A percentile compares a stretch with the other conserved stretches of the same genome.
These are phyloP conservation scores for Passerina amoena DNA, from an alignment of 2,113 vertebrate species.

Conservation along the genomic window DNA sequence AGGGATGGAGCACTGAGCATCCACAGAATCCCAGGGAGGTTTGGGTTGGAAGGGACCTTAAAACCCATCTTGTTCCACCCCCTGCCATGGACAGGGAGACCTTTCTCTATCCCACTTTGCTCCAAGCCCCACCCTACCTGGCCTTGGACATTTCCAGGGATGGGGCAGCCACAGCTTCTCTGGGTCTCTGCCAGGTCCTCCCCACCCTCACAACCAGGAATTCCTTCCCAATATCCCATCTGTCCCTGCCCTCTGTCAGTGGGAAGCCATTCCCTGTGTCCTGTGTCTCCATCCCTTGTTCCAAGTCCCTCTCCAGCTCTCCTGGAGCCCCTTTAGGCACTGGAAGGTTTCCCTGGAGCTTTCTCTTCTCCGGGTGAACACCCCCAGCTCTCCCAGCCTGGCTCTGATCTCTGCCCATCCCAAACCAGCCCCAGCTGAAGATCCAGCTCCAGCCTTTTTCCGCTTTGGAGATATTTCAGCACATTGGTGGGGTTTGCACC, in stretches of 20 bases:
- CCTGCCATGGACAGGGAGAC: background rate
- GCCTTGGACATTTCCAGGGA: background rate
- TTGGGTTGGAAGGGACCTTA: background rate
- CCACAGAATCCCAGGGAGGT: background rate
- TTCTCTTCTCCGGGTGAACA: background rate
- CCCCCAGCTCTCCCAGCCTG: background rate
- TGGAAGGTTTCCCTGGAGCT: background rate
- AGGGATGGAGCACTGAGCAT: background rate
- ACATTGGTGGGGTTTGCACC: background rate
- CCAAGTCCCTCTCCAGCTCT: background rate
- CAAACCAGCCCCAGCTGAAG: background rate
- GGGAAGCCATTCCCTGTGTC: background rate
- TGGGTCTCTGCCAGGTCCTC: background rate
- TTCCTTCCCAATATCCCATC: background rate
- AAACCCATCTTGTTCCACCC: background rate
- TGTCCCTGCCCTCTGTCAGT: fast-evolving
- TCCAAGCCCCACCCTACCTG: fast-evolving
- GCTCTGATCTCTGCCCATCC: background rate
- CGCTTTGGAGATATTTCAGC: background rate
- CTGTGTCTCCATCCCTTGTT: background rate
- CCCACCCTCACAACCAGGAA: background rate
- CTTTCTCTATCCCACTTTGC: background rate
- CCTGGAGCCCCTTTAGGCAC: background rate
- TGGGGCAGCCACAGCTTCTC: background rate
- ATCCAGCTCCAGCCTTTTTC: background rate